These are phyloP conservation scores for Pocillopora damicornis DNA, from an alignment of 64 coral and sea anemone genomes.

Conservation along the genomic window DNA sequence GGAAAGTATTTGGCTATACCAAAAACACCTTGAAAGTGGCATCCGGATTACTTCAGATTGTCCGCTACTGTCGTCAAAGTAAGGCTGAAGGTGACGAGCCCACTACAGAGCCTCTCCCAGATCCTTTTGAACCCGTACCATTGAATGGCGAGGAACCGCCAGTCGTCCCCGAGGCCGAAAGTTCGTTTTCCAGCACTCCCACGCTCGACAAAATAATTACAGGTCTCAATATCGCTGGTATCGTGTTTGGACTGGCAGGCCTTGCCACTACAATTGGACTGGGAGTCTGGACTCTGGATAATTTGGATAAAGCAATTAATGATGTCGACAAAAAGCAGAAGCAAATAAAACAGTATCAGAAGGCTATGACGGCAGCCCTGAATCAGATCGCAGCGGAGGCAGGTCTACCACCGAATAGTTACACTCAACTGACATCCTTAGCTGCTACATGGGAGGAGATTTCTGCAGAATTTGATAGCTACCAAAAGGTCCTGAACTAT, in stretches of 20 bases:
- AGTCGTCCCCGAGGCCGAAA: constrained; percentile 10
- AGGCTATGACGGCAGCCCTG: constrained; percentile 21
- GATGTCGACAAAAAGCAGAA: constrained; percentile 35
- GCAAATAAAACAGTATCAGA: constrained; percentile 27
- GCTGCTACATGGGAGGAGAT: constrained; percentile 39
- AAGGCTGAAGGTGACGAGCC: constrained; percentile 43
- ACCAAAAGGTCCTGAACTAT: background rate
- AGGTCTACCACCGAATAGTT: constrained; percentile 23
- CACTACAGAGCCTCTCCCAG: background rate
- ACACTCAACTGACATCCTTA: constrained; percentile 9
- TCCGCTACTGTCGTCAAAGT: constrained; percentile 3
- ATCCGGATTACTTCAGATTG: background rate
- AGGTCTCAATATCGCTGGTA: constrained; percentile 44
- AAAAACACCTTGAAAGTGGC: background rate
- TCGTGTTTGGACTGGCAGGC: constrained; percentile 42
- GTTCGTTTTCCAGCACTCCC: constrained; percentile 35
- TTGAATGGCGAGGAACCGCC: background rate
- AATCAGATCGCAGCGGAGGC: background rate
- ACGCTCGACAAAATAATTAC: constrained; percentile 15
- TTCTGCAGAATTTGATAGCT: constrained; percentile 25
- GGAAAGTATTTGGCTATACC: constrained; percentile 26
- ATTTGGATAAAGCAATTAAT: constrained; percentile 38
- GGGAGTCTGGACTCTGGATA: constrained; percentile 49
- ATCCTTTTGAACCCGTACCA: constrained; percentile 40
- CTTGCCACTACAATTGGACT: constrained; percentile 47